phyloP scores from a whole-genome alignment of 1,140 invertebrate genomes.

The Elysia chlorotica region DNA sequence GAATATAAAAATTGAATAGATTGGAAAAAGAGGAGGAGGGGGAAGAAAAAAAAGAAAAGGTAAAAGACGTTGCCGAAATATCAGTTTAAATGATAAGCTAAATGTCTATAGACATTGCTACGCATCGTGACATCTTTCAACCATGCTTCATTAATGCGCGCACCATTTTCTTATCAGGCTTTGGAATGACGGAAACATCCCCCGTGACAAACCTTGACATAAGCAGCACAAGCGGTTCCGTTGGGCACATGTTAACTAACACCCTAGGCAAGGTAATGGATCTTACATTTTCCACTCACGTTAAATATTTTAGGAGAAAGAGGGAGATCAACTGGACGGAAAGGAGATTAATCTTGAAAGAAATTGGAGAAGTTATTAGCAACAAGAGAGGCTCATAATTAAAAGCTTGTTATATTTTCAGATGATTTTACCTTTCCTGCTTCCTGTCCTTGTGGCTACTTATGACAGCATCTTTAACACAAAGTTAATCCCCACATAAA shows the following conservation, averaged over 20 bases:
- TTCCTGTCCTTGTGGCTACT: no score
- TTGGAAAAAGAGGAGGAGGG: not conserved
- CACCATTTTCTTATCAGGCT: slow-evolving; percentile 18
- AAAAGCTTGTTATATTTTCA: no score
- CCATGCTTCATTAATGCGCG: not conserved
- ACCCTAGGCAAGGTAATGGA: slow-evolving; percentile 22
- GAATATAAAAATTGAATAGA: not conserved
- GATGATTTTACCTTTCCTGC: no score
- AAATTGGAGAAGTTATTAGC: no score
- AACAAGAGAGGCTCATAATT: no score
- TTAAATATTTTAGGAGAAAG: no score
- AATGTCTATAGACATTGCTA: not conserved
- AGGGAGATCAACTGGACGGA: no score
- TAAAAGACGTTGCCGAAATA: not conserved
- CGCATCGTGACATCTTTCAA: not conserved
- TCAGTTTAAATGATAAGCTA: no score
- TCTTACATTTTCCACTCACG: no score
- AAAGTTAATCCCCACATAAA: no score
- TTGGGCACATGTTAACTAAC: slow-evolving; percentile 14
- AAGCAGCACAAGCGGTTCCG: not conserved
- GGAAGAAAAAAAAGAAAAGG: not conserved
- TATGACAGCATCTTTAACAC: no score
- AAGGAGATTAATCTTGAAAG: no score
- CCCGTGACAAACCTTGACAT: slow-evolving; percentile 23
- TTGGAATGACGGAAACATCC: slow-evolving; percentile 29